A percentile compares a stretch with the other conserved stretches of the same genome.
These are phyloP conservation scores for Tetraodon nigroviridis DNA, from an alignment of 2,113 vertebrate species.

Conservation along the genomic window DNA sequence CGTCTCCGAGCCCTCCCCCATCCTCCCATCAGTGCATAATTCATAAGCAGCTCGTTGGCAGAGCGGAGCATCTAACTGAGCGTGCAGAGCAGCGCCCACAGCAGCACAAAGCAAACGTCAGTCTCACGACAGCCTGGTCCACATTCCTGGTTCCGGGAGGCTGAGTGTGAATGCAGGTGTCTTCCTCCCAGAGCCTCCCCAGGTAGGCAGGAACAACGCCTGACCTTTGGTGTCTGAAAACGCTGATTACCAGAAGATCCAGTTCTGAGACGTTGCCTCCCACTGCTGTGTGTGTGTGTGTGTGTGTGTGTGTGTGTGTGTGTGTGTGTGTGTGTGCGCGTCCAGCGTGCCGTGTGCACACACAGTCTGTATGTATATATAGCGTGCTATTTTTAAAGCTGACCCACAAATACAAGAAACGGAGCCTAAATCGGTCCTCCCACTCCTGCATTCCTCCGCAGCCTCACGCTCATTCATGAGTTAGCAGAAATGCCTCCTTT, in stretches of 20 bases:
- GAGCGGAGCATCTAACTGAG: conserved; percentile 45
- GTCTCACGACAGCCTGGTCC: conserved; percentile 44
- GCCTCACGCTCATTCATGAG: conserved; percentile 67
- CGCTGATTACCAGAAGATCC: conserved; percentile 37
- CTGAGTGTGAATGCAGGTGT: conserved; percentile 50
- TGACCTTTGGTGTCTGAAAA: conserved; percentile 21
- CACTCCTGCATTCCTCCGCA: conserved; percentile 56
- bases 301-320: conserved; percentile 26
- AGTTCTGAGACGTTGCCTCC: conserved; percentile 40
- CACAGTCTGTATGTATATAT: conserved; percentile 62
- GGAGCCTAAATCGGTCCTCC: conserved; percentile 65
- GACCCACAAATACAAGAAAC: conserved; percentile 67
- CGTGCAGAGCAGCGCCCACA: conserved; percentile 23
- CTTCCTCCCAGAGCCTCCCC: conserved; percentile 37
- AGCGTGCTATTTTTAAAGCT: conserved; percentile 71
- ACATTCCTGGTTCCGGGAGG: conserved; percentile 47
- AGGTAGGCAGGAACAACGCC: conserved; percentile 33
- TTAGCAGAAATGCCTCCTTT: conserved; percentile 36
- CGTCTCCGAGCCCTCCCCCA: neutral
- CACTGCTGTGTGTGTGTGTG: conserved; percentile 17
- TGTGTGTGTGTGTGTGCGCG: conserved; percentile 27
- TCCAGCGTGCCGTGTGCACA: conserved; percentile 16
- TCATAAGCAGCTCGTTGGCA: conserved; percentile 48
- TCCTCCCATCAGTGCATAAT: conserved; percentile 56
- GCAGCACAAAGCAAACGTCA: conserved; percentile 51